These are phyloP conservation scores for Polymixis lichenea DNA, from an alignment of 2,888 invertebrate species.

Conservation along the genomic window DNA sequence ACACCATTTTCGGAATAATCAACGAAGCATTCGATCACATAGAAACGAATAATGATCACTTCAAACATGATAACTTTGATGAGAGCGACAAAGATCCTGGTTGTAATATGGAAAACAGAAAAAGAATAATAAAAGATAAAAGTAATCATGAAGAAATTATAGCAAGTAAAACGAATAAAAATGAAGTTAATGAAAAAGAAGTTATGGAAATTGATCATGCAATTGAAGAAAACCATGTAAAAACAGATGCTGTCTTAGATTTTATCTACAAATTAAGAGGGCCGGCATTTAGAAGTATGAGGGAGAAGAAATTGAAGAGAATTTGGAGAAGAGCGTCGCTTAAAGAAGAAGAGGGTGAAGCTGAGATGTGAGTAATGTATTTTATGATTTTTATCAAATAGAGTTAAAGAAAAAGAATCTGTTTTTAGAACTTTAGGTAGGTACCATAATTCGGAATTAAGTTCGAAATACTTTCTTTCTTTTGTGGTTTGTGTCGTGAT, in stretches of 20 bases:
- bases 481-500: background rate
- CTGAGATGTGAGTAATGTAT: conserved; percentile 37
- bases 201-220: background rate
- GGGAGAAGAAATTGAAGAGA: conserved; percentile 45
- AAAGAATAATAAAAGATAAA: background rate
- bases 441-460: background rate
- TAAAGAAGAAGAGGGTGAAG: background rate
- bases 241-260: conserved; percentile 31
- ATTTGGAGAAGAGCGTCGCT: conserved; percentile 48
- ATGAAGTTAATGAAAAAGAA: background rate
- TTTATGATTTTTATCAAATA: background rate
- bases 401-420: too few species aligned
- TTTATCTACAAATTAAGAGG: conserved; percentile 43
- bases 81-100: background rate
- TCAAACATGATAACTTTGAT: background rate
- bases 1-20: conserved; percentile 12
- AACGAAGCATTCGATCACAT: conserved; percentile 31
- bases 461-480: background rate
- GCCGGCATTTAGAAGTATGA: conserved; percentile 40
- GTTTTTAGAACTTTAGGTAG: too few species aligned
- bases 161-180: background rate
- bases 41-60: conserved; percentile 8
- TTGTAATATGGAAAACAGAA: background rate
- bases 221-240: background rate
- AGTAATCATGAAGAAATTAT: too few species aligned